These are phyloP conservation scores for Psilopsiagon aurifrons DNA, from an alignment of 2,113 vertebrate genomes.

Conservation along the genomic window DNA sequence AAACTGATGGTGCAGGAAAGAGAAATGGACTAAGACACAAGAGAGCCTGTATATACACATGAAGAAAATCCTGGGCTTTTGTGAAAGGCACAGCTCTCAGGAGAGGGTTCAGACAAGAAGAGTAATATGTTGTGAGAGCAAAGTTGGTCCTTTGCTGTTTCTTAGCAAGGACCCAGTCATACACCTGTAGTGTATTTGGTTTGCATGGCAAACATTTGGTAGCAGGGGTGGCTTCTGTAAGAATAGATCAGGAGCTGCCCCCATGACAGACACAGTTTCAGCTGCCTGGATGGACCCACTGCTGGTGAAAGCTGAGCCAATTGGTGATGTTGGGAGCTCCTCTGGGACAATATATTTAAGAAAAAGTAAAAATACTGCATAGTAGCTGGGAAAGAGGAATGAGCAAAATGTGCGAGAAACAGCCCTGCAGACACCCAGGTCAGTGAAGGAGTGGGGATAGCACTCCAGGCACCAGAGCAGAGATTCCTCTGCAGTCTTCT, in stretches of 20 bases:
- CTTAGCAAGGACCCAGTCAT: background rate
- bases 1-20: background rate
- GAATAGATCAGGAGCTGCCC: background rate
- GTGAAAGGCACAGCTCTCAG: background rate
- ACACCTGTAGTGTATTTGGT: background rate
- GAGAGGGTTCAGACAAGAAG: background rate
- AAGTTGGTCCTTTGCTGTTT: background rate
- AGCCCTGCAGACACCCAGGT: background rate
- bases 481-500: background rate
- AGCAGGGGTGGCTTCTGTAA: background rate
- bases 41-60: background rate
- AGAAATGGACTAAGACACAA: background rate
- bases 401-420: background rate
- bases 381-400: background rate
- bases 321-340: background rate
- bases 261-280: background rate
- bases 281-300: rapidly evolving
- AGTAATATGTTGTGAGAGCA: background rate
- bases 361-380: background rate
- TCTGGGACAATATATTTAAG: background rate
- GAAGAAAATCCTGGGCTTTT: background rate
- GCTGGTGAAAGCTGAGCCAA: background rate
- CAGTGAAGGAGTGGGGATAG: background rate
- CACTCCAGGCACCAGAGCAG: rapidly evolving
- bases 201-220: background rate